Evolutionary conservation across 2,113 vertebrate genomes (phyloP), one percentile per base, ranked within the genome.

Genomic region (Nematolebias whitei): DNA sequence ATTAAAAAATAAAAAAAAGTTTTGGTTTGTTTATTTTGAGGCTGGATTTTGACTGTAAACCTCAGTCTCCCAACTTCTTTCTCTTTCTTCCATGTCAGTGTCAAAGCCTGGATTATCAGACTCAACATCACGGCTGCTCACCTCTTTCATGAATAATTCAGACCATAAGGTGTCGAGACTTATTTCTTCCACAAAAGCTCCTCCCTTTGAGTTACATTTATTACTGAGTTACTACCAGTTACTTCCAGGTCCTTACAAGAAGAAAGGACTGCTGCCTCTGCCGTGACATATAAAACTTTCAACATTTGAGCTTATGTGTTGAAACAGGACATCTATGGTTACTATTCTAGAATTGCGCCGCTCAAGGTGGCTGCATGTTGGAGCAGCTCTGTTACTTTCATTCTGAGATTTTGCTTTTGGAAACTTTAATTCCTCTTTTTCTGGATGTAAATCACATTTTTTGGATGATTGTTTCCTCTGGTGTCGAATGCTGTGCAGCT

Each of bases 251-350:
- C n/a, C n/a, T n/a, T n/a, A n/a, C n/a, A n/a, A n/a, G n/a, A n/a
- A n/a, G n/a, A n/a, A n/a, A n/a, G n/a, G n/a, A n/a, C n/a, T n/a
- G n/a, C n/a, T n/a, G n/a, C n/a, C n/a, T n/a, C n/a, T n/a, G n/a
- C n/a, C 26, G 12, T 23, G 1, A 22, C 52, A 57, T 59, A 53
- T 22, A 51, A 74, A 66, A 47, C 67, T 74, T 85, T 79, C 70
- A 74, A 71, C 70, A 71, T 44, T 40, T 19, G 63, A 72, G 48
- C 71, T 72, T 51, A 69, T 51, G 57, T 67, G 54, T 82, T 49
- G 20, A 86, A 55, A 83, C 87, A 85, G 75, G 72, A 76, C 80
- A 40, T 14, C 24, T 38, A 79, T 83, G 70, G 71, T n/a, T n/a
- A n/a, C n/a, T n/a, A n/a, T n/a, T n/a, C n/a, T n/a, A n/a, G n/a